Percentiles rank a stretch among this genome's conserved stretches.
Evolutionary conservation across 2,113 vertebrate species (phyloP).

Genomic region (Macaca nemestrina): DNA sequence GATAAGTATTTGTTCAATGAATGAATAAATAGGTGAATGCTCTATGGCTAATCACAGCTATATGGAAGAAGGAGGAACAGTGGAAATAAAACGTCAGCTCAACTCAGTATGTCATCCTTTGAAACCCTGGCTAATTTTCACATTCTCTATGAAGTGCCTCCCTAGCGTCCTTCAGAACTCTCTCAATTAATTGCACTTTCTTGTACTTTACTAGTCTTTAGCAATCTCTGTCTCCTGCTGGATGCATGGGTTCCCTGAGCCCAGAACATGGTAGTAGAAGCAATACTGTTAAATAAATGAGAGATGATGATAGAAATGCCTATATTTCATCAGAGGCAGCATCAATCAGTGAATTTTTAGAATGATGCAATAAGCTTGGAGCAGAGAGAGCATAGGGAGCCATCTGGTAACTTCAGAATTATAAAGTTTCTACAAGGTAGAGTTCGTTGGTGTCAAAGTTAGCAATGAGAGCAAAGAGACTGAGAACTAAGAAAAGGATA

Average conservation of each 20-base stretch:
- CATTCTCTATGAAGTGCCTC: background rate
- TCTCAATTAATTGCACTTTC: background rate
- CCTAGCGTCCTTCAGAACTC: background rate
- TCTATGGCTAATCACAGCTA: background rate
- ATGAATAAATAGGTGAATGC: background rate
- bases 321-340: background rate
- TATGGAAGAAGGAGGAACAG: background rate
- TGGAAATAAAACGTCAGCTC: background rate
- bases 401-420: background rate
- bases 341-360: background rate
- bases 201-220: background rate
- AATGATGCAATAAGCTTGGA: background rate
- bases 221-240: background rate
- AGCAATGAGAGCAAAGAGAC: background rate
- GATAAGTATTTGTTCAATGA: conserved; percentile 13
- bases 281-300: background rate
- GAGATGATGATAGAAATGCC: background rate
- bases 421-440: background rate
- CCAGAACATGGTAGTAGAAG: background rate
- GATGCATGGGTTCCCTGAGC: background rate
- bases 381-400: background rate
- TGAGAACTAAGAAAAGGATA: background rate
- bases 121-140: background rate
- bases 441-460: background rate
- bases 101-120: background rate